Base-by-base conservation (phyloP, 1,140 invertebrate species). In the Drosophila nannoptera region DNA sequence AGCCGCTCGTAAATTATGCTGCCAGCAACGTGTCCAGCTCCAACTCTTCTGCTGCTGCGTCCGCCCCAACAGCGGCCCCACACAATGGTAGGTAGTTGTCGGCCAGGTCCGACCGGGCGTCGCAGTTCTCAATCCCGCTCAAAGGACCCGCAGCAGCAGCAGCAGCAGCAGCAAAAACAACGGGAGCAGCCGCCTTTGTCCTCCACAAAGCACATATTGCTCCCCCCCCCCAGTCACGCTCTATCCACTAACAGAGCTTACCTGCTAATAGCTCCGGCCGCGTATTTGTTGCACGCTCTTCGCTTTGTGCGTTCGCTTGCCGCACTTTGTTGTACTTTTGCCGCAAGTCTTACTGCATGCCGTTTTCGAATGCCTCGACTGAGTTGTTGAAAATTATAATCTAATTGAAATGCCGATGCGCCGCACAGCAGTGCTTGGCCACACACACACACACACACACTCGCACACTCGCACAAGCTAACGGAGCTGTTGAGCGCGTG, bases 401-500 rank as follows among this genome's bases (percentile, higher is more conserved):
- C 73, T 67, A 56, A 78, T 84, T 78, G 72, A 83, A 83, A 78
- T 75, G 72, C 64, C 55, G 40, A 69, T 43, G 49, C 52, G 63
- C 54, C 62, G 54, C 48, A 68, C 67, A 16, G 14, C 62, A 54
- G 22, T 22, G 22, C 22, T 2, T 22, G 3, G 61, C 52, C 60
- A 61, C 43, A 68, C 66, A 16, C 63, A 64, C 43, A 53, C 48
- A 63, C n/a, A 53, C 40, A 12, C 14, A 40, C 43, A 29, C 62
- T 48, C 32, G 58, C 46, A 16, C 35, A 62, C 32, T 36, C 16
- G 4, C 48, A 53, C n/a, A 22, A 56, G 31, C 35, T 38, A 22
- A n/a, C 43, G 22, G 48, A 33, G 49, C 65, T n/a, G 33, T 11
- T 36, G n/a, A 52, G 50, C 32, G 40, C 12, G 32, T 48, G 65